A percentile compares a stretch with the other conserved stretches of the same genome.
These are phyloP conservation scores for Agrotis exclamationis DNA, from an alignment of 2,888 invertebrate genomes.

Conservation along the genomic window DNA sequence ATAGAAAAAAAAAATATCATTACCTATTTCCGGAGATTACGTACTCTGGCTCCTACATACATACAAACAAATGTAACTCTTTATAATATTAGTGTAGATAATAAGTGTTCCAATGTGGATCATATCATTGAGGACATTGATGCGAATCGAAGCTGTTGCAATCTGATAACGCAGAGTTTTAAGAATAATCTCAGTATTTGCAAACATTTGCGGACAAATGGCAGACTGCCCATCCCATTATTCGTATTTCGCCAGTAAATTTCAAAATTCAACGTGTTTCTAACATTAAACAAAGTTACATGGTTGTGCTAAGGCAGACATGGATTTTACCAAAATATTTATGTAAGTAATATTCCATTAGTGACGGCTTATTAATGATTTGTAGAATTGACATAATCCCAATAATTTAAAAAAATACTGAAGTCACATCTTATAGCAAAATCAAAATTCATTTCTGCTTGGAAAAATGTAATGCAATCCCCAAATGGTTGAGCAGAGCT, in stretches of 20 bases:
- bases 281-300: neutral
- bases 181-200: slow-evolving; percentile 4
- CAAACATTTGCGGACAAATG: neutral
- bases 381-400: neutral
- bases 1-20: no score
- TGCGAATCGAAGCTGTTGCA: neutral
- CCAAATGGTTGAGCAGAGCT: no score
- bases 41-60: no score
- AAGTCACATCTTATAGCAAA: no score
- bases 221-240: no score
- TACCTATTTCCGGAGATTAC: no score
- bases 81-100: neutral
- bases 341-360: neutral
- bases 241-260: no score
- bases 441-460: no score
- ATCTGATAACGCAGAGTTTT: neutral
- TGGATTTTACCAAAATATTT: neutral
- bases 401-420: no score
- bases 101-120: slow-evolving; percentile 2
- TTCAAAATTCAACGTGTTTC: no score
- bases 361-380: neutral
- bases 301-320: neutral
- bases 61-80: no score
- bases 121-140: slow-evolving; percentile 21
- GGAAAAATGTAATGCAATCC: no score